Conservation (phyloP, 2,888 invertebrate species). For the Philhelius pedissequus region DNA sequence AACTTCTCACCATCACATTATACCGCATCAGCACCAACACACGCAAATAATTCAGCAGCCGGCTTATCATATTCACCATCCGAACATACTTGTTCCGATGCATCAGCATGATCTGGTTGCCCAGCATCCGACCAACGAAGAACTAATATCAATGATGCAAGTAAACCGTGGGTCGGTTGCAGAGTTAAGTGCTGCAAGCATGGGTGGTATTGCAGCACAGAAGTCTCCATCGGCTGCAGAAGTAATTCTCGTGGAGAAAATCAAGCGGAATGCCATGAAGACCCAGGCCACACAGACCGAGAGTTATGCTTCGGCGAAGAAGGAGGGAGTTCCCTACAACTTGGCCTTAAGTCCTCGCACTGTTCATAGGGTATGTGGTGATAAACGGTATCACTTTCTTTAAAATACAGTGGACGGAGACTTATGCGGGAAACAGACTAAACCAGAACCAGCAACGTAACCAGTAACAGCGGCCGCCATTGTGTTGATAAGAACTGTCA, state of each 20-base stretch:
- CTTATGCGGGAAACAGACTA: too few species aligned
- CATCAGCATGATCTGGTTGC: constrained; percentile 73
- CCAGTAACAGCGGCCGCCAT: too few species aligned
- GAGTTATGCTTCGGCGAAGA: constrained; percentile 82
- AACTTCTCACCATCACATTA: constrained; percentile 69
- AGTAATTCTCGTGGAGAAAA: constrained; percentile 83
- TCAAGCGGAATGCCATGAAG: constrained; percentile 91
- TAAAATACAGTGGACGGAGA: too few species aligned
- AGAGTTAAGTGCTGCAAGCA: constrained; percentile 18
- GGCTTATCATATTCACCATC: constrained; percentile 62
- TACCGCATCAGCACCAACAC: constrained; percentile 69
- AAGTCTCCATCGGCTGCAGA: constrained; percentile 75
- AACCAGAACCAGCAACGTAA: too few species aligned
- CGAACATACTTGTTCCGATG: constrained; percentile 57
- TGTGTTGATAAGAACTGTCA: too few species aligned
- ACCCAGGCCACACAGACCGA: constrained; percentile 97
- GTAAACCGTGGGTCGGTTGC: constrained; percentile 27
- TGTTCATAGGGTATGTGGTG: constrained; percentile 84
- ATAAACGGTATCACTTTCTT: too few species aligned
- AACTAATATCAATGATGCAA: constrained; percentile 57
- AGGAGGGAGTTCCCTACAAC: constrained; percentile 85
- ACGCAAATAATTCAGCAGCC: constrained; percentile 69
- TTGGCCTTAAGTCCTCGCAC: constrained; percentile 88
- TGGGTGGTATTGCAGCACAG: constrained; percentile 54
- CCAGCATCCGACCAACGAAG: constrained; percentile 69